Evolutionary conservation across 2,888 invertebrate genomes (phyloP).

Genomic region (Siphlonurus alternatus): DNA sequence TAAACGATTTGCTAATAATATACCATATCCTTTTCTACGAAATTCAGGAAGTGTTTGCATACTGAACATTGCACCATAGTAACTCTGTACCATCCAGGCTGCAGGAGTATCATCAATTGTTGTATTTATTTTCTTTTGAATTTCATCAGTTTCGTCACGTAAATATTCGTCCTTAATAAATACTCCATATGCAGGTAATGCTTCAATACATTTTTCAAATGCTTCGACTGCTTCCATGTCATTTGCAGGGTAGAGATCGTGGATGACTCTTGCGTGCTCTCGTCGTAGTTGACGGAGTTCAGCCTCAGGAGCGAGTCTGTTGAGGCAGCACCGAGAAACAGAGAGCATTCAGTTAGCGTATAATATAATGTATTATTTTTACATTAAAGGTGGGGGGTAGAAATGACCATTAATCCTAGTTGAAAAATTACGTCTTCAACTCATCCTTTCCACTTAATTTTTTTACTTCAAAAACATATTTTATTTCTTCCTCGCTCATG

Average conservation of each 20-base stretch:
- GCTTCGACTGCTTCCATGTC: conserved; percentile 74
- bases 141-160: conserved; percentile 33
- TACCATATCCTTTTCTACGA: conserved; percentile 53
- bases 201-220: conserved; percentile 60
- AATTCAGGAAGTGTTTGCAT: conserved; percentile 73
- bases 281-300: conserved; percentile 57
- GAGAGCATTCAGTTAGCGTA: not conserved
- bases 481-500: too few relatives aligned
- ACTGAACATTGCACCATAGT: conserved; percentile 83
- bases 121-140: too few relatives aligned
- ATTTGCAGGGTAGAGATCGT: conserved; percentile 74
- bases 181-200: conserved; percentile 57
- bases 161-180: conserved; percentile 49
- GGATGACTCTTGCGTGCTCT: conserved; percentile 64
- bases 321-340: conserved; percentile 15
- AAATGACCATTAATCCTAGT: too few relatives aligned
- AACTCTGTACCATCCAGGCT: conserved; percentile 84
- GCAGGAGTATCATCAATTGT: conserved; percentile 27
- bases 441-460: too few relatives aligned
- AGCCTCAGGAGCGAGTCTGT: conserved; percentile 36
- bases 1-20: conserved; percentile 49
- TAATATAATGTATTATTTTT: too few relatives aligned
- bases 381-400: too few relatives aligned
- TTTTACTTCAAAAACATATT: too few relatives aligned
- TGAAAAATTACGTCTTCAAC: too few relatives aligned